These are phyloP conservation scores for Macaca nemestrina DNA, from an alignment of 2,113 vertebrate species.

Conservation along the genomic window DNA sequence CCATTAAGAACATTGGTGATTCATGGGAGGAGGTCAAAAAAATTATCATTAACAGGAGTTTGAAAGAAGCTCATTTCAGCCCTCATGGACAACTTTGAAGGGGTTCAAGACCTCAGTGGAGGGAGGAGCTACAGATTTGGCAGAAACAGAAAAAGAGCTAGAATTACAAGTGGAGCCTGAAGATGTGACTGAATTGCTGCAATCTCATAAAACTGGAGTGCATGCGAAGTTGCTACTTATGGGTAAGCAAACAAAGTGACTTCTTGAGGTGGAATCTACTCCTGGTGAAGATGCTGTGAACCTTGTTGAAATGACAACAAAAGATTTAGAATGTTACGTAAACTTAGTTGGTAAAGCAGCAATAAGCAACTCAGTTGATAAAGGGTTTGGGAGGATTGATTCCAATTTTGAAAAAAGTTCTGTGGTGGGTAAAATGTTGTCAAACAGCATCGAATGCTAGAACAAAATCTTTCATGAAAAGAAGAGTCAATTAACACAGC, in stretches of 20 bases:
- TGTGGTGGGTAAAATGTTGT: not conserved
- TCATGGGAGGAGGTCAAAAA: too few species aligned
- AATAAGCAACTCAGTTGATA: not conserved
- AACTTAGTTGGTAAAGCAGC: not conserved
- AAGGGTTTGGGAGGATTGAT: not conserved
- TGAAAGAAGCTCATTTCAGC: too few species aligned
- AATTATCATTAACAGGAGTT: too few species aligned
- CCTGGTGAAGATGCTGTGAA: not conserved
- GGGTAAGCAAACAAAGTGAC: too few species aligned
- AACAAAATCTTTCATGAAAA: not conserved
- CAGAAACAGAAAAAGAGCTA: not conserved
- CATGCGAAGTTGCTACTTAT: too few species aligned
- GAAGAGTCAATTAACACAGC: not conserved
- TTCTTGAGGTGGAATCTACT: too few species aligned
- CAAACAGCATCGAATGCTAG: not conserved
- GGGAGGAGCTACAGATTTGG: not conserved
- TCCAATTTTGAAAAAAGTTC: not conserved
- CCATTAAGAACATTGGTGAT: too few species aligned
- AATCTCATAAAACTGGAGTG: too few species aligned
- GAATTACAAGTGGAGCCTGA: too few species aligned
- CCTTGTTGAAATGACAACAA: not conserved
- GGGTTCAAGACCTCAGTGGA: not conserved
- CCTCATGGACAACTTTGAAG: too few species aligned
- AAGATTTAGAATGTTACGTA: not conserved
- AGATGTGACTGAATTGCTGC: too few species aligned